These are phyloP conservation scores for Chroicocephalus ridibundus DNA, from an alignment of 2,113 vertebrate genomes.

Conservation along the genomic window DNA sequence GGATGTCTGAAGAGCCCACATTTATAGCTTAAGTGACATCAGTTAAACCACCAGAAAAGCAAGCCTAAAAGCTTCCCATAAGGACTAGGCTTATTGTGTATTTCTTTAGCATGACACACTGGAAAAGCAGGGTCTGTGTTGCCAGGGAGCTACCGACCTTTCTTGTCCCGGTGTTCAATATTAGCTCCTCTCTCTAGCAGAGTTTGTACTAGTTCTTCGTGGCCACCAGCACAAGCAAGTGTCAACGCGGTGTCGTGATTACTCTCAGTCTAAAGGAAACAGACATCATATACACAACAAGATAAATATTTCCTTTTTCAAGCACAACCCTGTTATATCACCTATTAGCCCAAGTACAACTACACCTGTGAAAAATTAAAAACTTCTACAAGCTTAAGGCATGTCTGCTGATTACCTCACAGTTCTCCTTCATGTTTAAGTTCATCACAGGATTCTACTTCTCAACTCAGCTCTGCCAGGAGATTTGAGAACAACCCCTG, in stretches of 20 bases:
- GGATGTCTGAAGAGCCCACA: neutral
- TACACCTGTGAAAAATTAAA: neutral
- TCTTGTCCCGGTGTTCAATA: slow-evolving; percentile 97
- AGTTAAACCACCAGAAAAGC: neutral
- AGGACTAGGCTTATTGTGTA: accelerated
- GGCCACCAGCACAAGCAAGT: slow-evolving; percentile 95
- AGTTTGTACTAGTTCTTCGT: slow-evolving; percentile 96
- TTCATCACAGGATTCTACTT: neutral
- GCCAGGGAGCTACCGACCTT: slow-evolving; percentile 77
- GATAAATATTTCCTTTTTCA: neutral
- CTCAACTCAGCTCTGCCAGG: neutral
- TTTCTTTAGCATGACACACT: neutral
- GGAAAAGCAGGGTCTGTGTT: too few species aligned
- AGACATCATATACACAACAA: neutral
- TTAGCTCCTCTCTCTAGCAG: slow-evolving; percentile 95
- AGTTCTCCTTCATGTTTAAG: neutral
- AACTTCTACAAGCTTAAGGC: neutral
- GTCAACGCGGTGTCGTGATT: slow-evolving; percentile 98
- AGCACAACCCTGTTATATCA: neutral
- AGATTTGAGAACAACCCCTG: neutral
- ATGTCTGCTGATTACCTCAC: neutral
- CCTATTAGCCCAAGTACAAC: neutral
- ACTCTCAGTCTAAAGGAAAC: slow-evolving; percentile 89
- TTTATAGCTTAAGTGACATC: accelerated
- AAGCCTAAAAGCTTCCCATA: neutral